Base-by-base conservation (phyloP, 2,888 invertebrate genomes). In the Peribatodes rhomboidaria region DNA sequence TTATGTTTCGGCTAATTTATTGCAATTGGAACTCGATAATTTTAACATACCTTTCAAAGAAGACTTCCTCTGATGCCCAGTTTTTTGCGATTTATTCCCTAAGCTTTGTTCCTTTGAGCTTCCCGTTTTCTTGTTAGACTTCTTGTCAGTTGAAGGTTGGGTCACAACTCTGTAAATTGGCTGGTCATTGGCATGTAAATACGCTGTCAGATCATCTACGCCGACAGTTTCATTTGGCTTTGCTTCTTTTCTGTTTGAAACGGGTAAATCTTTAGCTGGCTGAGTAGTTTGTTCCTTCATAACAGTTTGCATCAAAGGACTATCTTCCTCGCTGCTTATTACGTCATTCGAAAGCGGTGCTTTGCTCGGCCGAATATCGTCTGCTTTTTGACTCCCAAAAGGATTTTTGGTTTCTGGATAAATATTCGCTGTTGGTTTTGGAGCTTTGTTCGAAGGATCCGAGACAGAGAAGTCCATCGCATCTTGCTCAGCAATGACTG, bases 81-180 rank as follows among this genome's bases (percentile, higher is more conserved):
- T 80, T 80, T 93, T 92, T 44, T 86, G 83, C 10, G 84, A 80
- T 61, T 92, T 92, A 46, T 72, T 82, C 39, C 79, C 80, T 27
- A 72, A 73, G 52, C 63, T 77, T 49, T 72, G 75, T 66, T 91
- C 90, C 68, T 92, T 92, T 52, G 83, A 75, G 14, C 76, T 66
- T 59, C 78, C 78, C 55, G 73, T 82, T 76, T 92, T 92, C 71
- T 92, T 93, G 67, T 87, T 90, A 41, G 79, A 76, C 77, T 93
- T 92, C 76, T 89, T 90, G 61, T 92, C 92, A 1, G 80, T 77
- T 14, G 92, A 83, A 13, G 93, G 93, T 68, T 92, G 92, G 37
- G 93, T 92, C 39, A 93, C 92, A 46, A 93, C 90, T 80, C 91
- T 87, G 73, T 93, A 93, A 69, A 92, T 84, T 27, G 93, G 93